Base-by-base conservation (phyloP, 2,888 invertebrate species). In the Tanytarsus gracilentus region DNA sequence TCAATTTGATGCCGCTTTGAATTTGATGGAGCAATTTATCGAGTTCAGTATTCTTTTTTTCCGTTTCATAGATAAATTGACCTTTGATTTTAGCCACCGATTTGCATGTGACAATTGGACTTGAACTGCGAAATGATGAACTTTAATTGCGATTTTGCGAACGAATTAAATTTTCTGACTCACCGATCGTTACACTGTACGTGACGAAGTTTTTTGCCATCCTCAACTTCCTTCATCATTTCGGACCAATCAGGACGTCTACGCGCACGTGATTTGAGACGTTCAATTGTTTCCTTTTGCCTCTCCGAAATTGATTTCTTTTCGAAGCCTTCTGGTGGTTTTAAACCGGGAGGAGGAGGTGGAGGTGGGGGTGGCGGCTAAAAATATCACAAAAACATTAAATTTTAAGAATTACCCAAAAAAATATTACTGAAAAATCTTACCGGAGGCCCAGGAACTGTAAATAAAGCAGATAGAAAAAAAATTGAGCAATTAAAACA, bases 171-270 rank as follows among this genome's bases (percentile, higher is more conserved):
- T 21, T 39, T 26, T 40, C 3, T 3, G 11, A 56, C 65, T 66
- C 66, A 85, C 74, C 89, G 80, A 71, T 92, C 92, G 72, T 92
- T 91, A 72, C 89, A 89, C 66, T 85, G 80, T 51, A 92, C 89
- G 69, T 91, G 86, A 68, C 83, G 85, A 64, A 92, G 75, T 69
- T 85, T 86, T 67, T 72, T 84, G 52, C 89, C 88, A 11, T 18
- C 11, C 70, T 91, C 90, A n/a, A 92, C 87, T 72, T 92, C 92
- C 71, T 91, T 90, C 84, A 92, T 87, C 85, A 92, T 86, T 66
- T 85, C 83, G 14, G 83, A 86, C 91, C 91, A 92, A 70, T 92
- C 92, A 0, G 92, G 92, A 65, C 91, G 80, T 68, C 79, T 83
- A 65, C 90, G 79, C 0, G 91, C 89, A 65, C 89, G 78, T 65